Percentiles rank a stretch among this genome's conserved stretches.
These are phyloP conservation scores for Sminthurides bifidus DNA, from an alignment of 1,140 invertebrate species.

Conservation along the genomic window DNA sequence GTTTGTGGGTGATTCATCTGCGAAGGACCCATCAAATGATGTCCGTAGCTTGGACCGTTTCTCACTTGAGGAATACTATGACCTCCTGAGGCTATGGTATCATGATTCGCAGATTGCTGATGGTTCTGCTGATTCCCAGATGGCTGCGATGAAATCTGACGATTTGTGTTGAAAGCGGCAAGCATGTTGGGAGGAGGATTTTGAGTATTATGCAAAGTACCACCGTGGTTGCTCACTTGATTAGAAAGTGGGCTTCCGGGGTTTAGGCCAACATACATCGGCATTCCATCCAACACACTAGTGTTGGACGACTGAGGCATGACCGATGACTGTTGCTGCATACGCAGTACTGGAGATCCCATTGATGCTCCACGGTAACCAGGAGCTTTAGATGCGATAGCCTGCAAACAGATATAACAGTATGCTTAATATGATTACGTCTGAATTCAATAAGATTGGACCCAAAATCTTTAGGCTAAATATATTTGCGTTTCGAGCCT, in stretches of 20 bases:
- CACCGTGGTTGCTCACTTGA: not conserved
- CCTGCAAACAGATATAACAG: slow-evolving; percentile 36
- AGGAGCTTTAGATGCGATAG: slow-evolving; percentile 66
- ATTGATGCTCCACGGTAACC: slow-evolving; percentile 55
- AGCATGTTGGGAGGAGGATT: not conserved
- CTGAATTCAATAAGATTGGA: not conserved
- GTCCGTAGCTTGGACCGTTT: too few relatives aligned
- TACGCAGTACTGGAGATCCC: slow-evolving; percentile 46
- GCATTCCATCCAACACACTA: slow-evolving; percentile 2
- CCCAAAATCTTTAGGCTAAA: not conserved
- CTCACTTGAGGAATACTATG: too few relatives aligned
- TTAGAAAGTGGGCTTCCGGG: too few relatives aligned
- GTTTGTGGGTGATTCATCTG: too few relatives aligned
- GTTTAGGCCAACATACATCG: slow-evolving; percentile 8
- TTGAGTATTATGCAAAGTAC: not conserved
- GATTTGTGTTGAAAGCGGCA: too few relatives aligned
- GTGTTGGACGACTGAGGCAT: slow-evolving; percentile 5
- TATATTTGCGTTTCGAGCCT: too few relatives aligned
- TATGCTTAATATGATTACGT: too few relatives aligned
- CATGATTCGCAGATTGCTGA: too few relatives aligned
- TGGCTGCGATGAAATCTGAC: too few relatives aligned
- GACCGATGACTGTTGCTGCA: slow-evolving; percentile 28
- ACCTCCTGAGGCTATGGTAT: too few relatives aligned
- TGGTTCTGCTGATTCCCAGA: too few relatives aligned
- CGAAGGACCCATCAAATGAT: too few relatives aligned